phyloP scores from a whole-genome alignment of 2,113 vertebrate genomes.

The Periophthalmus modestus region DNA sequence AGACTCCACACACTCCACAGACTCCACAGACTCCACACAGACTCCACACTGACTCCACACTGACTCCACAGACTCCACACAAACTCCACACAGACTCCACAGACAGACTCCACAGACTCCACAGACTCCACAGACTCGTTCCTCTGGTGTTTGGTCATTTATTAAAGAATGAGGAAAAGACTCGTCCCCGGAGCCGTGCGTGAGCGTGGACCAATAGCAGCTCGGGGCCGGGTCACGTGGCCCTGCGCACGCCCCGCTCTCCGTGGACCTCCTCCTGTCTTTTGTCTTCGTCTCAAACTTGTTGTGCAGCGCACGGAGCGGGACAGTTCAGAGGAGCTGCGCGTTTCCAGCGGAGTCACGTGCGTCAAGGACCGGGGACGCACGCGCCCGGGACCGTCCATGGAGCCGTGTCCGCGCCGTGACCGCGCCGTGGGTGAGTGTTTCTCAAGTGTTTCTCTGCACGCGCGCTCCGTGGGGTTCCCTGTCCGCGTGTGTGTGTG shows the following conservation, averaged over 20 bases:
- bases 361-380: not conserved
- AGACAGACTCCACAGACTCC: too few relatives aligned
- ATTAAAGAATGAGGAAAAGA: not conserved
- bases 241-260: slow-evolving; percentile 67
- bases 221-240: slow-evolving; percentile 37
- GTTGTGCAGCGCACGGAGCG: slow-evolving; percentile 44
- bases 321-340: not conserved
- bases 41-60: too few relatives aligned
- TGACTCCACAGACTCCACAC: too few relatives aligned
- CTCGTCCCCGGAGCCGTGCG: not conserved
- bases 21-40: too few relatives aligned
- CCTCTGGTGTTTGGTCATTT: not conserved
- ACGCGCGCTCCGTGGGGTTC: not conserved
- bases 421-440: slow-evolving; percentile 3
- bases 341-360: not conserved
- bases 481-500: too few relatives aligned
- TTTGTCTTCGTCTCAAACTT: slow-evolving; percentile 67
- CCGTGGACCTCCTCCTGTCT: slow-evolving; percentile 69
- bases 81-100: too few relatives aligned
- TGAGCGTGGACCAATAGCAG: slow-evolving; percentile 21
- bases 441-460: not conserved
- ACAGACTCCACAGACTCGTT: rapidly evolving
- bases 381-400: not conserved
- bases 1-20: too few relatives aligned
- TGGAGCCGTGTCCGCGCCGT: not conserved